These are phyloP conservation scores for Rhinophrynus dorsalis DNA, from an alignment of 2,797 vertebrate species.

Conservation along the genomic window DNA sequence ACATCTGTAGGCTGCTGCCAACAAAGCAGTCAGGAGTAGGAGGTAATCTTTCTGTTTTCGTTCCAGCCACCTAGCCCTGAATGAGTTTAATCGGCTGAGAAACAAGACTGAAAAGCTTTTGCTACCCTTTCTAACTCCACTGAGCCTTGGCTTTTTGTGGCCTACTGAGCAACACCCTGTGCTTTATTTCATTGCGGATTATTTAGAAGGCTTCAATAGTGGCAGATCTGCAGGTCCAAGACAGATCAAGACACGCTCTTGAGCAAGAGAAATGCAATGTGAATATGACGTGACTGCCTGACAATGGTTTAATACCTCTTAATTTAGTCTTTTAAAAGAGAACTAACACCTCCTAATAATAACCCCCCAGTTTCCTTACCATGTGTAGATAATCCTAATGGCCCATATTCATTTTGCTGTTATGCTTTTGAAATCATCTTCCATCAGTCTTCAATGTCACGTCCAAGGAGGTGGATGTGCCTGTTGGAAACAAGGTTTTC, in stretches of 20 bases:
- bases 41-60: constrained; percentile 87
- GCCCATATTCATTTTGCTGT: no score
- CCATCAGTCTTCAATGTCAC: no score
- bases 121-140: constrained; percentile 69
- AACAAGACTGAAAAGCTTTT: constrained; percentile 71
- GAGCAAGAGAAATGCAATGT: constrained; percentile 59
- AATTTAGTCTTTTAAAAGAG: constrained; percentile 62
- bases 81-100: constrained; percentile 92
- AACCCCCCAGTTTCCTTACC: no score
- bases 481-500: no score
- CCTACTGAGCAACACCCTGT: constrained; percentile 57
- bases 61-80: constrained; percentile 83
- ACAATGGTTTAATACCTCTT: constrained; percentile 65
- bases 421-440: constrained; percentile 61
- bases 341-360: no score
- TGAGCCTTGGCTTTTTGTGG: constrained; percentile 50
- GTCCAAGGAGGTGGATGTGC: no score
- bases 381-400: no score
- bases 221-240: constrained; percentile 56
- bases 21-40: constrained; percentile 66
- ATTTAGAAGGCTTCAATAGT: constrained; percentile 60
- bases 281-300: constrained; percentile 58
- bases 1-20: constrained; percentile 60
- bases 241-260: constrained; percentile 64
- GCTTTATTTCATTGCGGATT: constrained; percentile 63